Base-by-base conservation (phyloP, 2,797 vertebrate genomes). In the Mormyrops boulengeri region DNA sequence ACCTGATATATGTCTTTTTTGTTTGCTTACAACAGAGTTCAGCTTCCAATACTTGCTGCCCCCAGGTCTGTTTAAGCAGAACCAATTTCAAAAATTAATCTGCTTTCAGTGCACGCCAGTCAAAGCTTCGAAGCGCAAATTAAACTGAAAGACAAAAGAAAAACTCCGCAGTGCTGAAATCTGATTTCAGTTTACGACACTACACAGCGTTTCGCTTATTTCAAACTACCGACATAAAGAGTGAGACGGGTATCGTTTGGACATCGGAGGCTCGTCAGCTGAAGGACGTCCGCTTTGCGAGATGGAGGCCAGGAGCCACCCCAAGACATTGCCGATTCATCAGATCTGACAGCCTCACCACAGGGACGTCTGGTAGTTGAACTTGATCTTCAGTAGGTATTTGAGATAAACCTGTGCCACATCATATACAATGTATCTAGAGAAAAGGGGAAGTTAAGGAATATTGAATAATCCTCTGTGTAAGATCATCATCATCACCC, bases 361-460 rank as follows among this genome's bases (percentile, higher is more conserved):
- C 90, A 99, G 96, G 62, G 97, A 97, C 0, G 97, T 97, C 93
- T 98, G 98, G 94, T 99, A 99, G 94, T 99, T 99, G 94, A 99
- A 99, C 92, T 97, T 98, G 92, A 98, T 95, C 95, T 99, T 99
- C 96, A 99, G 95, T 92, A 99, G 96, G 94, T 99, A 99, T 94
- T 99, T 99, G 93, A 99, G 94, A 92, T 99, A 97, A 85, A 99
- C 95, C 95, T 99, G 99, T 90, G 98, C 96, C 87, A 98, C 95
- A 77, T 99, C 99, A 7, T 99, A 99, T 90, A 99, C 97, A 6
- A 99, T 99, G 93, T 99, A 99, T 92, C 99, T 99, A 95, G 91
- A 93, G 93, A 91, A 93, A 90, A 66, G 55, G 52, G 0, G 0
- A 66, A 22, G 94, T 99, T 95, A 97, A 98, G 96, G 96, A 92